Conservation (phyloP, 2,113 vertebrate species). For the Piaya cayana region DNA sequence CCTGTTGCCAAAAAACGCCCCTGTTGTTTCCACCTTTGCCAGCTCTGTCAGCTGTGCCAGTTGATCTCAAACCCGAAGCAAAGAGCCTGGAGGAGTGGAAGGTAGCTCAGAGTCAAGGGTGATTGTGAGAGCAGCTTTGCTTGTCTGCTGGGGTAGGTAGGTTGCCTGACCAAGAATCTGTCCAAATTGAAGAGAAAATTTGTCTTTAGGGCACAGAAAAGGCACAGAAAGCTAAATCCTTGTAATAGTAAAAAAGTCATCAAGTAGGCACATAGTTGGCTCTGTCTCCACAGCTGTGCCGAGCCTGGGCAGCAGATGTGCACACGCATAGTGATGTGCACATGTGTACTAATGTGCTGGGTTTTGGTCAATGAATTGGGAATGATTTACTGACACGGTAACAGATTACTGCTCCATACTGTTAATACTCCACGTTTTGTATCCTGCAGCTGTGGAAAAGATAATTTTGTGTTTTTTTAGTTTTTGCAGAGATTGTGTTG, state of each 20-base stretch:
- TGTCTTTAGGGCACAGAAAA: background rate
- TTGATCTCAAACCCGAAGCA: background rate
- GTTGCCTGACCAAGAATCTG: background rate
- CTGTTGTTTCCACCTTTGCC: background rate
- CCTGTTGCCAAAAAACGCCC: background rate
- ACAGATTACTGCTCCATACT: background rate
- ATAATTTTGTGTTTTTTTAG: background rate
- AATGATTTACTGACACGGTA: background rate
- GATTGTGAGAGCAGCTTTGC: background rate
- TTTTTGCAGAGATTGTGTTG: background rate
- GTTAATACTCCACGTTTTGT: background rate
- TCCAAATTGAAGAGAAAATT: background rate
- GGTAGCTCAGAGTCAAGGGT: background rate
- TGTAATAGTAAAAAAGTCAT: background rate
- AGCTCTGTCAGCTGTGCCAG: background rate
- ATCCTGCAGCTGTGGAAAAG: background rate
- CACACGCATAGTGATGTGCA: accelerated
- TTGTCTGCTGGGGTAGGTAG: background rate
- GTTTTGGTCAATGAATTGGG: background rate
- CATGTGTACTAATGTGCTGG: background rate
- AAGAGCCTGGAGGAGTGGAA: background rate
- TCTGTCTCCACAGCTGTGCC: background rate
- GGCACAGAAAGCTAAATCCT: background rate
- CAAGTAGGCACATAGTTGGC: background rate
- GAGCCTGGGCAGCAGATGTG: background rate